Conservation (phyloP, 2,797 vertebrate genomes). For the Anabas testudineus region DNA sequence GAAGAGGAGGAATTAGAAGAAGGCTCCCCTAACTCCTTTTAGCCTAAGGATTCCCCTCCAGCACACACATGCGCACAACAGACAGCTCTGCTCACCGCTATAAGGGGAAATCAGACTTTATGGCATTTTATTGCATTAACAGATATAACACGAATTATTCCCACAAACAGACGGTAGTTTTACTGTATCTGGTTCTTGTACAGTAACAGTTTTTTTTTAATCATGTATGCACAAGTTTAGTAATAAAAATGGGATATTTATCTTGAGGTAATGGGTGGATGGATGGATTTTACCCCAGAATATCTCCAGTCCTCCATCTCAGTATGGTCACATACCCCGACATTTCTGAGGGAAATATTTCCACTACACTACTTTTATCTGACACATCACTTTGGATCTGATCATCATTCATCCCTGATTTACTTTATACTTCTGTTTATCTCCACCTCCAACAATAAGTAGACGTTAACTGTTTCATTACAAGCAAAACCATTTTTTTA, state of each 20-base stretch:
- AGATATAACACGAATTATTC: slow-evolving; percentile 5
- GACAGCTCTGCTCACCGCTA: slow-evolving; percentile 45
- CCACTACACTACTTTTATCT: too few species aligned
- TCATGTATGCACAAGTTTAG: too few species aligned
- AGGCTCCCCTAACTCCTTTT: slow-evolving; percentile 43
- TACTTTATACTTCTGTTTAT: background rate
- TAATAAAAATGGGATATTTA: too few species aligned
- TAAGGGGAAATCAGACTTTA: slow-evolving; percentile 37
- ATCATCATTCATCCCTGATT: background rate
- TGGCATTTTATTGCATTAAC: slow-evolving; percentile 30
- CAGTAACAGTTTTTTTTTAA: background rate
- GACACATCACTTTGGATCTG: background rate
- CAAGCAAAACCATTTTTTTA: background rate
- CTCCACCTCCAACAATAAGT: background rate
- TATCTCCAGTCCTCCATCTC: too few species aligned
- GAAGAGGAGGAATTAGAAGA: slow-evolving; percentile 45
- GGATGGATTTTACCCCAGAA: too few species aligned
- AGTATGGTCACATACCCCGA: too few species aligned
- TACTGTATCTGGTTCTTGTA: slow-evolving; percentile 13
- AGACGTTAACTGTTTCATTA: background rate
- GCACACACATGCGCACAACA: background rate
- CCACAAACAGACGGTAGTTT: slow-evolving; percentile 5
- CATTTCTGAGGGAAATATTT: too few species aligned
- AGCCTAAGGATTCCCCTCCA: slow-evolving; percentile 23
- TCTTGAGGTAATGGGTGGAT: too few species aligned